Percentiles rank a stretch among this genome's conserved stretches.
phyloP scores from a whole-genome alignment of 2,888 invertebrate species.

The Andrena haemorrhoa region DNA sequence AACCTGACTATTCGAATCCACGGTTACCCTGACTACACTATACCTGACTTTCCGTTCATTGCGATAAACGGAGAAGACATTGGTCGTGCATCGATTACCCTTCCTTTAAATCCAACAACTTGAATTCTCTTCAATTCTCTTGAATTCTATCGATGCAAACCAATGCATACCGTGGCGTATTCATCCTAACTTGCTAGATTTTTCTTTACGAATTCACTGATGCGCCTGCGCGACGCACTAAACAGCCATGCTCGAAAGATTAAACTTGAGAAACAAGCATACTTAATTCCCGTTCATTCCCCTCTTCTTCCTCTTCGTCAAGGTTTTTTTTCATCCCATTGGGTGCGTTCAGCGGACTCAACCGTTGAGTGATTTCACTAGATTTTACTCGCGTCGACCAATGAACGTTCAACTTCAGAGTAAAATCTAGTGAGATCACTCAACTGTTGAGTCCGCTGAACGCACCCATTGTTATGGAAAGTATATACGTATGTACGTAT shows the following conservation, averaged over 20 bases:
- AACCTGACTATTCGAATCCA: conserved; percentile 57
- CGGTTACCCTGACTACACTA: conserved; percentile 44
- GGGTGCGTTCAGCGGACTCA: too few species aligned
- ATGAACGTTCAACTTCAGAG: too few species aligned
- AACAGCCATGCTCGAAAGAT: neutral
- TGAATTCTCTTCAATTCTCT: neutral
- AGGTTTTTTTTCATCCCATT: too few species aligned
- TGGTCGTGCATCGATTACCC: neutral
- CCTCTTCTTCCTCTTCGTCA: too few species aligned
- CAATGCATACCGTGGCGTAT: conserved; percentile 24
- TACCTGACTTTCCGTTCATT: conserved; percentile 50
- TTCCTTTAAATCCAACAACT: conserved; percentile 13
- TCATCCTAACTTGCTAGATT: conserved; percentile 22
- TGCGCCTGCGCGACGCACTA: conserved; percentile 32
- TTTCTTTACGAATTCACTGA: conserved; percentile 12
- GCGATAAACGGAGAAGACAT: conserved; percentile 26
- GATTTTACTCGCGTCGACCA: too few species aligned
- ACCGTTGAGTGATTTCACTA: too few species aligned
- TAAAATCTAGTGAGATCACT: too few species aligned
- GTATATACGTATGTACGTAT: neutral
- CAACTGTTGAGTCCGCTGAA: too few species aligned
- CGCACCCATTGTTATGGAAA: neutral
- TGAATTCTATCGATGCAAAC: neutral
- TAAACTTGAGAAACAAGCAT: too few species aligned
- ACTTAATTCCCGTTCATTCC: too few species aligned